Evolutionary conservation across 2,888 invertebrate genomes (phyloP).

Genomic region (Tetanocera ferruginea): DNA sequence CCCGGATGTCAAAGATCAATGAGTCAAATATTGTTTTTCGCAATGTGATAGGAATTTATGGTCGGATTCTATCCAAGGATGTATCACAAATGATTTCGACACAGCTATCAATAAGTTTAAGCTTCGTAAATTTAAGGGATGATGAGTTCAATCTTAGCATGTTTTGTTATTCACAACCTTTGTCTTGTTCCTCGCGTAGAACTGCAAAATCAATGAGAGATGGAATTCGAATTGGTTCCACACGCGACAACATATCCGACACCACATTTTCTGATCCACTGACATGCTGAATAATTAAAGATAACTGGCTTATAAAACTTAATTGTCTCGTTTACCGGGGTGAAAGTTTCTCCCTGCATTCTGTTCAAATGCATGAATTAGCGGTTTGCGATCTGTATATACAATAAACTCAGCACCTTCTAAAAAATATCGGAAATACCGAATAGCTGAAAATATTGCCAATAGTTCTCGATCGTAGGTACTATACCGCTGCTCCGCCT

Average conservation of each 20-base stretch:
- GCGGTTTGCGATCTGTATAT: conserved; percentile 46
- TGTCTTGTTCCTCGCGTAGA: conserved; percentile 28
- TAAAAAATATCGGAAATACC: conserved; percentile 42
- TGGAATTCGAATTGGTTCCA: conserved; percentile 20
- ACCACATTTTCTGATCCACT: conserved; percentile 39
- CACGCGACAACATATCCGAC: conserved; percentile 32
- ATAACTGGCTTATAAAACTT: conserved; percentile 52
- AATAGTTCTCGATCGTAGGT: conserved; percentile 9
- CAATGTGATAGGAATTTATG: too few relatives aligned
- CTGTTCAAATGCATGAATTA: conserved; percentile 55
- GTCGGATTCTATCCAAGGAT: not conserved
- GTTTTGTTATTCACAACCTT: not conserved
- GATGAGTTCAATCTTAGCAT: not conserved
- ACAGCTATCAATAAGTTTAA: not conserved
- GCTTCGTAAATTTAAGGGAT: conserved; percentile 1
- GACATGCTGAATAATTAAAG: conserved; percentile 32
- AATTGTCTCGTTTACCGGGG: conserved; percentile 61
- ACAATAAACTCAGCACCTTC: conserved; percentile 45
- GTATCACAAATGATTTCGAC: conserved; percentile 19
- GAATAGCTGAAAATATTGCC: not conserved
- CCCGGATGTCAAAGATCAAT: conserved; percentile 39
- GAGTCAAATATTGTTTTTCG: too few relatives aligned
- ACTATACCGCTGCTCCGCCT: conserved; percentile 54
- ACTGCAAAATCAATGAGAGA: conserved; percentile 27
- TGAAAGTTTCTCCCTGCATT: conserved; percentile 55